Percentiles rank a stretch among this genome's conserved stretches.
These are phyloP conservation scores for Agelas oroides DNA, from an alignment of 37 sponge, comb jelly and placozoan species.

Conservation along the genomic window DNA sequence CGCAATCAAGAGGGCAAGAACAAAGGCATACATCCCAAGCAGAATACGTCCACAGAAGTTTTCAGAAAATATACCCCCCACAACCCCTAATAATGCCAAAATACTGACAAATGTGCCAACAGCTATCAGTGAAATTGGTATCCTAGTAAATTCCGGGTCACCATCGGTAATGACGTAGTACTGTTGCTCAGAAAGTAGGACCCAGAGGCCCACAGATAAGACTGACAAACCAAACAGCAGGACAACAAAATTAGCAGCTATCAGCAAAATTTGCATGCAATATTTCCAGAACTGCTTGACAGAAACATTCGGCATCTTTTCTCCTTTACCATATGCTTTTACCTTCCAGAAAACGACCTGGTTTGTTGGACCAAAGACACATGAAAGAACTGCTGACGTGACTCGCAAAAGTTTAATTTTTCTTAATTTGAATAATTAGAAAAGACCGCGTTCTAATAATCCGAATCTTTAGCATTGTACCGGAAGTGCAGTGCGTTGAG, in stretches of 20 bases:
- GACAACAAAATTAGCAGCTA: neutral
- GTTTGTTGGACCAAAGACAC: no score
- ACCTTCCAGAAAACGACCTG: no score
- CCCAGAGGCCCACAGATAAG: conserved; percentile 2
- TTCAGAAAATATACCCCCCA: conserved; percentile 11
- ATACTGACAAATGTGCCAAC: conserved; percentile 14
- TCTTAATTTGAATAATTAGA: no score
- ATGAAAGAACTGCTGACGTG: no score
- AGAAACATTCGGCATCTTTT: no score
- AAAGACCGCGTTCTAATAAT: no score
- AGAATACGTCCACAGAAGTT: conserved; percentile 28
- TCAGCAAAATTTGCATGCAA: conserved; percentile 21
- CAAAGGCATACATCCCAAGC: conserved; percentile 34
- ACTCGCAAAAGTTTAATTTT: no score
- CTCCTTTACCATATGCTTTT: no score
- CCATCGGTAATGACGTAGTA: conserved; percentile 24
- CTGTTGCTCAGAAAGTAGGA: neutral
- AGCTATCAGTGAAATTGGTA: conserved; percentile 10
- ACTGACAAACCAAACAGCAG: conserved; percentile 28
- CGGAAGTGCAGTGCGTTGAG: no score
- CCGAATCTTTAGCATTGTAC: no score
- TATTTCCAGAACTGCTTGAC: neutral
- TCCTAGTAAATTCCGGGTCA: conserved; percentile 2
- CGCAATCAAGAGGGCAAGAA: conserved; percentile 36
- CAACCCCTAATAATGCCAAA: conserved; percentile 8